Conservation (phyloP, 2,113 vertebrate genomes). For the Psilopsiagon aurifrons region DNA sequence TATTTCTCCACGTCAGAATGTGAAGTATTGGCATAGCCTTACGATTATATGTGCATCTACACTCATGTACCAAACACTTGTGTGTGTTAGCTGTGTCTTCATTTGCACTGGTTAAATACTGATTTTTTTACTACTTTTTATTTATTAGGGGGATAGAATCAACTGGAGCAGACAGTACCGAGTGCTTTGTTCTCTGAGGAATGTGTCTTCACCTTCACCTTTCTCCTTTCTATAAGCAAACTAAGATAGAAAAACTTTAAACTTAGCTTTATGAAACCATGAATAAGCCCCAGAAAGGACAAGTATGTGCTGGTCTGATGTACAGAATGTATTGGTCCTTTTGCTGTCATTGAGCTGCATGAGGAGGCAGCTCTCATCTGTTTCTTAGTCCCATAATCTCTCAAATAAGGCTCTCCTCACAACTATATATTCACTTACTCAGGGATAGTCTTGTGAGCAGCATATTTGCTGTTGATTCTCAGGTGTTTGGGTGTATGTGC, state of each 20-base stretch:
- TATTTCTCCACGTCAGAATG: constrained; percentile 28
- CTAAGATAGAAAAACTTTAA: not conserved
- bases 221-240: not conserved
- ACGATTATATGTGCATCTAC: not conserved
- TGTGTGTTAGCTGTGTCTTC: not conserved
- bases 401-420: not conserved
- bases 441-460: not conserved
- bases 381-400: not conserved
- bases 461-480: not conserved
- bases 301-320: too few species aligned
- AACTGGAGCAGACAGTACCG: not conserved
- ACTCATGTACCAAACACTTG: not conserved
- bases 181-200: not conserved
- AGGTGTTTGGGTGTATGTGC: not conserved
- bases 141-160: too few species aligned
- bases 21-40: not conserved
- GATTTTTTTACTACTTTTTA: not conserved
- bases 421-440: fast-evolving
- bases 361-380: not conserved
- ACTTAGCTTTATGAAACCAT: not conserved
- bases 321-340: fast-evolving
- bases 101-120: not conserved
- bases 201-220: not conserved
- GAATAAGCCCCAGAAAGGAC: not conserved
- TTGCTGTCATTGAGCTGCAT: not conserved